Percentiles rank a stretch among this genome's conserved stretches.
phyloP scores from a whole-genome alignment of 2,113 vertebrate genomes.

The Catharus bicknelli region DNA sequence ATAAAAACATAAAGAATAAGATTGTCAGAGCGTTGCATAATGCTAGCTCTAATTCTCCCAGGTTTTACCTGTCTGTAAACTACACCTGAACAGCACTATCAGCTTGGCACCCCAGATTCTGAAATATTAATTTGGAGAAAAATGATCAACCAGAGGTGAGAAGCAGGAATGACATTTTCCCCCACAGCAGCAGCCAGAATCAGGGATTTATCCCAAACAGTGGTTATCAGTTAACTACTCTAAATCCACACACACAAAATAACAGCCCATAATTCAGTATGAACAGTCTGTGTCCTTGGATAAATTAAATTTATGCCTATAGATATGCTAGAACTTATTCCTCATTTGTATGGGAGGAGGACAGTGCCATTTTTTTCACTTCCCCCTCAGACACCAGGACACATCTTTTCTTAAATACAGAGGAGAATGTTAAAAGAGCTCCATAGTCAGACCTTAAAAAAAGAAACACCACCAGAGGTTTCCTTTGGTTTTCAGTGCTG shows the following conservation, averaged over 20 bases:
- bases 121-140: not conserved
- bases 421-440: not conserved
- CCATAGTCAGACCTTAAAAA: not conserved
- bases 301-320: not conserved
- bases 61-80: not conserved
- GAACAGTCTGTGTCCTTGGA: not conserved
- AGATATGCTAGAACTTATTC: not conserved
- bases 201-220: not conserved
- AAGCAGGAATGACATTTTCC: not conserved
- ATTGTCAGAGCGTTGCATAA: not conserved
- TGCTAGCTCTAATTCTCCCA: not conserved
- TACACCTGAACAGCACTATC: not conserved
- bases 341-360: not conserved
- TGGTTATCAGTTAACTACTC: not conserved
- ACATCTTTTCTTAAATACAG: not conserved
- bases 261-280: not conserved
- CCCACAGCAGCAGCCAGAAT: not conserved
- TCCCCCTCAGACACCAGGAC: not conserved
- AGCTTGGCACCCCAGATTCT: not conserved
- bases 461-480: not conserved
- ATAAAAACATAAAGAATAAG: not conserved
- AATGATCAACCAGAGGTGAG: not conserved
- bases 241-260: not conserved
- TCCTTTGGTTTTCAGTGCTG: not conserved
- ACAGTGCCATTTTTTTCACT: not conserved